phyloP scores from a whole-genome alignment of 2,113 vertebrate species.

The Brachyhypopomus occidentalis region DNA sequence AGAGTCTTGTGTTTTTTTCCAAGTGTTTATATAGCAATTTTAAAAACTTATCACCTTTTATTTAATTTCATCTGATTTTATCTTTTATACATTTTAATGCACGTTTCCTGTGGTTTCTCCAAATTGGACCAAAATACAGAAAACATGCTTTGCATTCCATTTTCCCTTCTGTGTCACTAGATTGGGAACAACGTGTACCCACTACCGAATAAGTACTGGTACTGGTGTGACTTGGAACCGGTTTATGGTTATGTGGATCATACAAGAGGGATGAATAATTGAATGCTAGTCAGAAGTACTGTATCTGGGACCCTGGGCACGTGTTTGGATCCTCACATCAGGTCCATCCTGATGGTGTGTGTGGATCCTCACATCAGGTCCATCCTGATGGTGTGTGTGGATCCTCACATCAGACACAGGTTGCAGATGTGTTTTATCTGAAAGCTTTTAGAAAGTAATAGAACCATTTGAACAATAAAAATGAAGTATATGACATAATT shows the following conservation, averaged over 20 bases:
- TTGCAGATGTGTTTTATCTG: neutral
- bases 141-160: conserved; percentile 1
- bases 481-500: neutral
- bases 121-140: conserved; percentile 7
- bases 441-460: neutral
- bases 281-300: neutral
- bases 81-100: neutral
- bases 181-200: conserved; percentile 1
- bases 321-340: neutral
- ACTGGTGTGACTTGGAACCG: neutral
- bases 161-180: neutral
- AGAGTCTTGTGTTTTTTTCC: neutral
- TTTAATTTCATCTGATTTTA: neutral
- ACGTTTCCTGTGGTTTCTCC: neutral
- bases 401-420: neutral
- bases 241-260: conserved; percentile 1
- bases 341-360: neutral
- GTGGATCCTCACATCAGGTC: neutral
- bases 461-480: neutral
- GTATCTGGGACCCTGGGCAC: neutral
- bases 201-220: conserved; percentile 3
- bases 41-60: neutral
- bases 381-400: neutral
- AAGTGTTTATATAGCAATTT: neutral
- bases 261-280: neutral